Conservation (phyloP, 1,140 invertebrate species). For the Anoplolepis gracilipes region DNA sequence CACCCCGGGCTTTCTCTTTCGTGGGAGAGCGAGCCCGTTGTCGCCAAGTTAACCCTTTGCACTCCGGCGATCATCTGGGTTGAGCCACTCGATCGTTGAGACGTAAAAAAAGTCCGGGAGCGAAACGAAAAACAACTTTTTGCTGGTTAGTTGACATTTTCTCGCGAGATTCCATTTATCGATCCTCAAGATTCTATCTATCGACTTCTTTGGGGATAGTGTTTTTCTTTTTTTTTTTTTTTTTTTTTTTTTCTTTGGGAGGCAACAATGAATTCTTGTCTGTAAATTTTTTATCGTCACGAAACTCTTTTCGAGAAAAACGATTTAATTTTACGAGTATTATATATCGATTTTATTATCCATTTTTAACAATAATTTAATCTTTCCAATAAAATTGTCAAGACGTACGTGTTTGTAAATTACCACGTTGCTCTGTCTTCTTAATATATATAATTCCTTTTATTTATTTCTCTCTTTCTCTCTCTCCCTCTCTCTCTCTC, state of each 20-base stretch:
- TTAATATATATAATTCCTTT: too few relatives aligned
- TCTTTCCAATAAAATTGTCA: too few relatives aligned
- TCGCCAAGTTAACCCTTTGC: conserved; percentile 45
- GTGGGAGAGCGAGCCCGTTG: conserved; percentile 40
- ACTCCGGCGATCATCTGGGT: conserved; percentile 53
- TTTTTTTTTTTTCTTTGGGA: too few relatives aligned
- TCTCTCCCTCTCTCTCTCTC: background rate
- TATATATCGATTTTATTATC: too few relatives aligned
- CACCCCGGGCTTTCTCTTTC: conserved; percentile 18
- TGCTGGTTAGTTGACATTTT: conserved; percentile 3
- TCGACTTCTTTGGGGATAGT: background rate
- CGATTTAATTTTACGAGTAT: background rate
- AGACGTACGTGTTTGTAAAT: too few relatives aligned
- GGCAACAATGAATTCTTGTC: too few relatives aligned
- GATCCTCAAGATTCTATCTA: conserved; percentile 43
- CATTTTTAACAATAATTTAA: too few relatives aligned
- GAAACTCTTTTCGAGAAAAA: background rate
- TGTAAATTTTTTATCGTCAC: too few relatives aligned
- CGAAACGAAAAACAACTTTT: conserved; percentile 57
- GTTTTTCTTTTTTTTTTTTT: too few relatives aligned
- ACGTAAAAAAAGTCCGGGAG: conserved; percentile 13
- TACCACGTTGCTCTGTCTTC: background rate
- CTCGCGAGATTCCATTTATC: background rate
- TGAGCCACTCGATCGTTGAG: conserved; percentile 44
- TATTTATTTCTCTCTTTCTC: too few relatives aligned